Base-by-base conservation (phyloP, 2,888 invertebrate genomes). In the Coelinius sp. region DNA sequence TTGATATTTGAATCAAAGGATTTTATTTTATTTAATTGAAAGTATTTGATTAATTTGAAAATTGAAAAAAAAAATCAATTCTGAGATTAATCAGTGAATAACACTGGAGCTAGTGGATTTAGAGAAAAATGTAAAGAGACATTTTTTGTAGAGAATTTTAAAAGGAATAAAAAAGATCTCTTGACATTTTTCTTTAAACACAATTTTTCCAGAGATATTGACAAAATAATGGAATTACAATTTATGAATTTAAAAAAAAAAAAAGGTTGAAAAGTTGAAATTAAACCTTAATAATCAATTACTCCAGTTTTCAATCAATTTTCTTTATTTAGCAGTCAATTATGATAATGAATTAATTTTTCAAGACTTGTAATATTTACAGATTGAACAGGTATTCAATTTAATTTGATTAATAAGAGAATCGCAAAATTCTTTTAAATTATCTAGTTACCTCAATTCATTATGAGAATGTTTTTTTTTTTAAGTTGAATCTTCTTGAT, bases 291-390 rank as follows among this genome's bases (percentile, higher is more conserved):
- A 20, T 1, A 8, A 24, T 22, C 46, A n/a, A 14, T 49, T 17
- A 44, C 44, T 31, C 4, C 4, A 25, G 7, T 35, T 41, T 56
- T 6, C 6, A 46, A n/a, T 67, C 31, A 24, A 10, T 20, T 27
- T 35, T 6, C 22, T 66, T 84, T 82, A 83, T 81, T 80, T 74
- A 83, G 80, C 79, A 80, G 77, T 81, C 79, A 75, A 77, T 72
- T 74, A 53, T 14, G 14, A 74, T 71, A 70, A 63, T 73, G 71
- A 77, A 74, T 76, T 70, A 71, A 59, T 73, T 70, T 74, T 69
- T 70, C 71, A 75, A 52, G n/a, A 49, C 52, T 8, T 71, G 71
- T 76, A 76, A 74, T 78, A 75, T 80, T 67, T 74, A 77, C 77
- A 77, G 73, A 77, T 76, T 77, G 75, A 77, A 76, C 73, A 68